phyloP scores from a whole-genome alignment of 2,113 vertebrate species.

The Otus sunia region DNA sequence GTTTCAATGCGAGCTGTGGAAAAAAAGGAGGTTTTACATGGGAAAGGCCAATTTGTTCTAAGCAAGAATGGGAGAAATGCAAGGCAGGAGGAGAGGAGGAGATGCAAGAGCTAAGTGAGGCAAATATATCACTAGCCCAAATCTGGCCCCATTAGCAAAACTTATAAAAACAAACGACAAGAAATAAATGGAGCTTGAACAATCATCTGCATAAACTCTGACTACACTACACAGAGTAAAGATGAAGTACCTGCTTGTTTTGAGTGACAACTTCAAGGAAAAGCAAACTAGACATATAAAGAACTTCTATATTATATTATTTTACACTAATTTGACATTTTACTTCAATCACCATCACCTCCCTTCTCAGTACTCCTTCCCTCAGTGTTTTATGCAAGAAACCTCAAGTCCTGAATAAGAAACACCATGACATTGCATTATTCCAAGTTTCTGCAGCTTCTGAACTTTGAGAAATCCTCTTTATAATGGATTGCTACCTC shows the following conservation, averaged over 20 bases:
- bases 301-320: too few relatives aligned
- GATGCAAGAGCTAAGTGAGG: neutral
- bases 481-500: fast-evolving
- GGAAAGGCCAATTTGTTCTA: neutral
- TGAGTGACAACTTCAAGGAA: neutral
- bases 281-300: neutral
- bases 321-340: neutral
- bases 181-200: neutral
- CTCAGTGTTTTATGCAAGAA: neutral
- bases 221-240: neutral
- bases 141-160: neutral
- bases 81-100: neutral
- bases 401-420: neutral
- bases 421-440: fast-evolving
- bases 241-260: neutral
- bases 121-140: neutral
- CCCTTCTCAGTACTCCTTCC: neutral
- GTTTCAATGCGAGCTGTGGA: neutral
- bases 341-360: fast-evolving
- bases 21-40: neutral
- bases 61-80: neutral
- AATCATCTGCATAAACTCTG: neutral
- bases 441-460: neutral
- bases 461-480: neutral
- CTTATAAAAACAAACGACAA: neutral